These are phyloP conservation scores for Teleogryllus occipitalis DNA, from an alignment of 1,140 invertebrate species.

Conservation along the genomic window DNA sequence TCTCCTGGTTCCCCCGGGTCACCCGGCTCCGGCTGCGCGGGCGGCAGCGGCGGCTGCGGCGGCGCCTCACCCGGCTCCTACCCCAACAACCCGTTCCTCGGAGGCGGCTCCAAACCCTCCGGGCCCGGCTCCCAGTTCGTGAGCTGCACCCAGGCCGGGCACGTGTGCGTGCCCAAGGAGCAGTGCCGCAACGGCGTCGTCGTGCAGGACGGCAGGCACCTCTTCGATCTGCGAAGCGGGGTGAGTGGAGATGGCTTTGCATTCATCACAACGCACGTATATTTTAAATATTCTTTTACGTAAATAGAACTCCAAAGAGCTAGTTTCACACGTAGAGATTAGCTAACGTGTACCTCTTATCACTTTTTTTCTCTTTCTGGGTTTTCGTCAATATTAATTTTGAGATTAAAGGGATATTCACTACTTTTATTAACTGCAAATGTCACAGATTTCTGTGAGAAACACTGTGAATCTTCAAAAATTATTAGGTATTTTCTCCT, in stretches of 20 bases:
- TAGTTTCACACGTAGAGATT: too few relatives aligned
- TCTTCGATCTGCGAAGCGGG: conserved; percentile 3
- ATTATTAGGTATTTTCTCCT: too few relatives aligned
- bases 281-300: too few relatives aligned
- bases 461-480: too few relatives aligned
- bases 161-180: conserved; percentile 15
- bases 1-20: not conserved
- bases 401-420: too few relatives aligned
- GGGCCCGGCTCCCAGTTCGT: not conserved
- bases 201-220: not conserved
- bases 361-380: too few relatives aligned
- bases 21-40: not conserved
- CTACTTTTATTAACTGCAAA: too few relatives aligned
- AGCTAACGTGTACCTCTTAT: too few relatives aligned
- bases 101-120: not conserved
- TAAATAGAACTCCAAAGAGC: too few relatives aligned
- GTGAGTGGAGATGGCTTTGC: not conserved
- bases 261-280: not conserved
- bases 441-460: too few relatives aligned
- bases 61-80: not conserved
- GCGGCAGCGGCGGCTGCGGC: not conserved
- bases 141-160: not conserved
- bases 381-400: too few relatives aligned
- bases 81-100: conserved; percentile 16
- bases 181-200: conserved; percentile 13